Evolutionary conservation across 2,797 vertebrate genomes (phyloP), one percentile per base, ranked within the genome.

Genomic region (Rhinogobio ventralis): DNA sequence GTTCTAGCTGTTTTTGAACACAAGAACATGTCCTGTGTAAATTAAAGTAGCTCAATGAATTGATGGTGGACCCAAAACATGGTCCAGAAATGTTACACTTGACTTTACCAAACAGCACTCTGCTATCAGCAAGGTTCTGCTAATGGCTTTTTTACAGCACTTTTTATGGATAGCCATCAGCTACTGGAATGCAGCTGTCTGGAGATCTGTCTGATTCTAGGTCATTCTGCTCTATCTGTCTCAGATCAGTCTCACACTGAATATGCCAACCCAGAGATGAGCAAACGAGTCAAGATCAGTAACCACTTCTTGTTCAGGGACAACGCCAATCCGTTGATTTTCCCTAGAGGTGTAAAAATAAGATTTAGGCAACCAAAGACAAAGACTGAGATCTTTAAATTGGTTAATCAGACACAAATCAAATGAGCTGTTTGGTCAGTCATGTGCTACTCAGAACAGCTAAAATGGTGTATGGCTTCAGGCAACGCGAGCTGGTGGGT

Each of bases 401-500:
- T 33, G 13, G 28, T 36, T 66, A 81, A 39, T 77, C 25, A 46
- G 33, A 77, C 57, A 75, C 51, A 36, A 87, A 90, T 78, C 49
- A 84, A 84, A 79, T 23, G 55, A 90, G 91, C 84, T 89, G 67
- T n/a, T 60, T 86, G 82, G 89, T 90, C 66, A 88, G 82, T 11
- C 77, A 85, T 85, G 67, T 85, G 68, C 20, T 82, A 83, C 86
- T 83, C 82, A 85, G 88, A 88, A 89, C 90, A 82, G 0, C 0
- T 86, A 85, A 86, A 89, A 86, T 79, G 1, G 19, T 86, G 87
- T 82, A 82, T 80, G 83, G 68, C 72, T 81, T 3, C 10, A 1
- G 45, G 89, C 89, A 85, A 88, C 46, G 86, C 62, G 91, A 90
- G 88, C 88, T 73, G 64, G 85, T 89, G 90, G 90, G 92, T 87